A percentile compares a stretch with the other conserved stretches of the same genome.
These are phyloP conservation scores for rabbit (Oryctolagus cuniculus) DNA, from an alignment of 2,113 vertebrate species.

Conservation along the genomic window mOryCun1.1 NC_091436.1:73438001-73438500, in stretches of 20 bases:
- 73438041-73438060: constrained; percentile 69
- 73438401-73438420: constrained; percentile 30
- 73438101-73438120: constrained; percentile 71
- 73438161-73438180: constrained; percentile 62
- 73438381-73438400: constrained; percentile 63
- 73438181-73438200: constrained; percentile 68
- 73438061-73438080: constrained; percentile 67
- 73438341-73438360: constrained; percentile 14
- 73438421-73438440: background rate
- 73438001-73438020: background rate
- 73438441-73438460: constrained; percentile 28
- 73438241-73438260: constrained; percentile 74
- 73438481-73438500: constrained; percentile 40
- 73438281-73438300: constrained; percentile 43
- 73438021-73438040: constrained; percentile 54
- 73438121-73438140: constrained; percentile 64
- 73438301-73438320: constrained; percentile 57
- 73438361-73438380: background rate
- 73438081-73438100: constrained; percentile 76
- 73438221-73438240: constrained; percentile 75
- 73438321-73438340: constrained; percentile 67
- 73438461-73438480: constrained; percentile 60
- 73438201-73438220: constrained; percentile 62
- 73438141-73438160: constrained; percentile 77
- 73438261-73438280: constrained; percentile 69